A percentile compares a stretch with the other conserved stretches of the same genome.
These are phyloP conservation scores for Umimayanthus chanpuru DNA, from an alignment of 92 coral and sea anemone species.

Conservation along the genomic window DNA sequence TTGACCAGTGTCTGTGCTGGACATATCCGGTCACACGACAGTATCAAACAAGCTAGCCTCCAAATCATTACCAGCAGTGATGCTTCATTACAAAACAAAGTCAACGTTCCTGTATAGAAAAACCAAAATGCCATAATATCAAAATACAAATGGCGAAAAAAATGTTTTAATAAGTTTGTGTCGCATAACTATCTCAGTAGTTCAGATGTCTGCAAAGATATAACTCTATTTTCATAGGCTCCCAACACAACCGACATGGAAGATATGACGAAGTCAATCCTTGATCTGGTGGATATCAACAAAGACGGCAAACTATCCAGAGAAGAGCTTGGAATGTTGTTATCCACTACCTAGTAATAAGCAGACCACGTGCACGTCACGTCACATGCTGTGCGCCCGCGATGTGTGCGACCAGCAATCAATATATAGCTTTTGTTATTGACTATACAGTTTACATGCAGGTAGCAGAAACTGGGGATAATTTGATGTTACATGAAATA, in stretches of 20 bases:
- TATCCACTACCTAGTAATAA: slow-evolving; percentile 23
- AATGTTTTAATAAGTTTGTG: not conserved
- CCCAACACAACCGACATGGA: slow-evolving; percentile 50
- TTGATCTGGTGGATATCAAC: slow-evolving; percentile 52
- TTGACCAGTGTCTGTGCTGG: too few species aligned
- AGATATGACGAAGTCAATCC: slow-evolving; percentile 40
- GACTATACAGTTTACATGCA: not conserved
- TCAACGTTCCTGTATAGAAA: too few species aligned
- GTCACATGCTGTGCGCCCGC: not conserved
- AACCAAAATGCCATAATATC: not conserved
- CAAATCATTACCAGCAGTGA: too few species aligned
- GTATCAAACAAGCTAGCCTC: too few species aligned
- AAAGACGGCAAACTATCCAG: slow-evolving; percentile 55
- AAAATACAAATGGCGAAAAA: not conserved
- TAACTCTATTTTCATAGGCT: not conserved
- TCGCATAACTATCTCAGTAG: not conserved
- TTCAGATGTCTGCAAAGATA: not conserved
- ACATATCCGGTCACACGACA: too few species aligned
- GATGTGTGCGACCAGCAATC: not conserved
- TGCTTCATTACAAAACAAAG: too few species aligned
- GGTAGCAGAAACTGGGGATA: not conserved
- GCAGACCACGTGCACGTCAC: too few species aligned
- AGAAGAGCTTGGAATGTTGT: slow-evolving; percentile 50
- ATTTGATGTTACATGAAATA: not conserved
- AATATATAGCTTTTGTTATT: not conserved